phyloP scores from a whole-genome alignment of 1,140 invertebrate genomes.

The Zophobas atratus region DNA sequence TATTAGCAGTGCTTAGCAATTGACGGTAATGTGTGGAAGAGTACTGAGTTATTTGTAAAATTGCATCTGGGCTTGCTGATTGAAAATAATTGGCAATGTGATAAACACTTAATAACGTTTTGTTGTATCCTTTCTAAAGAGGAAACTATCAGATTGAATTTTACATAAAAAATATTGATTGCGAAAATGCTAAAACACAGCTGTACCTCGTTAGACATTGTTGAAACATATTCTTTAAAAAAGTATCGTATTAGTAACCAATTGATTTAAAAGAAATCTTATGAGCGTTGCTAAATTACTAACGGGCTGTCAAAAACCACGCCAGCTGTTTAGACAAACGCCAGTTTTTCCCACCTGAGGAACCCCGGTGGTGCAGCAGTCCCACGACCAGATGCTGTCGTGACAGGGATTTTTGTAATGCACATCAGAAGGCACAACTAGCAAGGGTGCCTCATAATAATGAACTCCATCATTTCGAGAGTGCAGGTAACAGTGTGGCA shows the following conservation, averaged over 20 bases:
- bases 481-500: constrained; percentile 62
- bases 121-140: too few relatives aligned
- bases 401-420: constrained; percentile 79
- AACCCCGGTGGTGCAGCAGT: constrained; percentile 75
- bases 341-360: constrained; percentile 81
- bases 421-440: constrained; percentile 67
- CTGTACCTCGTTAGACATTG: background rate
- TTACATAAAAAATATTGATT: too few relatives aligned
- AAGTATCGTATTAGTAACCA: background rate
- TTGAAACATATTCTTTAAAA: background rate
- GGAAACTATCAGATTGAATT: too few relatives aligned
- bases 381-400: constrained; percentile 72
- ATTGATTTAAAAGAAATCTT: constrained; percentile 29
- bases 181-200: too few relatives aligned
- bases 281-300: constrained; percentile 31
- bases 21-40: too few relatives aligned
- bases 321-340: constrained; percentile 79
- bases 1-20: too few relatives aligned
- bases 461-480: constrained; percentile 28
- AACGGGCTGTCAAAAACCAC: constrained; percentile 34
- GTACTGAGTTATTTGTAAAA: too few relatives aligned
- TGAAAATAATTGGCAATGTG: too few relatives aligned
- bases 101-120: too few relatives aligned
- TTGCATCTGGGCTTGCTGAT: too few relatives aligned
- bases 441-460: constrained; percentile 36